Conservation (phyloP, 2,888 invertebrate genomes). For the Toxonevra muliebris region DNA sequence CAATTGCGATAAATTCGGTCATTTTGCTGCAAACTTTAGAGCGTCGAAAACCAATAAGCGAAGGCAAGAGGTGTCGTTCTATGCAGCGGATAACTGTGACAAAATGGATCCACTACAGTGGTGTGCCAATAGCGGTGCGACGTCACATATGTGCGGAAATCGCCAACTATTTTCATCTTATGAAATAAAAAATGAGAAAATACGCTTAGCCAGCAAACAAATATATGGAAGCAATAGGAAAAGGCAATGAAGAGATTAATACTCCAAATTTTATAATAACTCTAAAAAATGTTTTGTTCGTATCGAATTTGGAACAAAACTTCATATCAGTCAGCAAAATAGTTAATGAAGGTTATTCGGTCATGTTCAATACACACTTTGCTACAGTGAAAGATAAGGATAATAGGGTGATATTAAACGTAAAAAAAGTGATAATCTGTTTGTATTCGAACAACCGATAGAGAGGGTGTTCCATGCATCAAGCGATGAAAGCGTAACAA, state of each 20-base stretch:
- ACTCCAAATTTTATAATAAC: neutral
- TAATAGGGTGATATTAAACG: no score
- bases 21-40: no score
- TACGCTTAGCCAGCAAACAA: constrained; percentile 19
- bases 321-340: constrained; percentile 29
- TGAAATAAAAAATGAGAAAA: constrained; percentile 13
- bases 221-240: constrained; percentile 25
- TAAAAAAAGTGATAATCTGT: no score
- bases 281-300: constrained; percentile 26
- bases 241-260: constrained; percentile 16
- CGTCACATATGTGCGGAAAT: constrained; percentile 32
- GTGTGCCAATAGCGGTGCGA: constrained; percentile 28
- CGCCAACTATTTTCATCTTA: constrained; percentile 17
- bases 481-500: no score
- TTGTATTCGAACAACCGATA: no score
- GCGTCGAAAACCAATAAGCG: no score
- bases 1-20: no score
- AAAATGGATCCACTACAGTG: no score
- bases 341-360: constrained; percentile 5
- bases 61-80: no score
- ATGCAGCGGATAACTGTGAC: no score
- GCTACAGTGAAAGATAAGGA: no score
- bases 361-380: constrained; percentile 14
- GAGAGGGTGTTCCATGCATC: no score
- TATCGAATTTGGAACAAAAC: constrained; percentile 26